These are phyloP conservation scores for Paelopatides confundens DNA, from an alignment of 53 echinoderm and acorn worm species.

Conservation along the genomic window DNA sequence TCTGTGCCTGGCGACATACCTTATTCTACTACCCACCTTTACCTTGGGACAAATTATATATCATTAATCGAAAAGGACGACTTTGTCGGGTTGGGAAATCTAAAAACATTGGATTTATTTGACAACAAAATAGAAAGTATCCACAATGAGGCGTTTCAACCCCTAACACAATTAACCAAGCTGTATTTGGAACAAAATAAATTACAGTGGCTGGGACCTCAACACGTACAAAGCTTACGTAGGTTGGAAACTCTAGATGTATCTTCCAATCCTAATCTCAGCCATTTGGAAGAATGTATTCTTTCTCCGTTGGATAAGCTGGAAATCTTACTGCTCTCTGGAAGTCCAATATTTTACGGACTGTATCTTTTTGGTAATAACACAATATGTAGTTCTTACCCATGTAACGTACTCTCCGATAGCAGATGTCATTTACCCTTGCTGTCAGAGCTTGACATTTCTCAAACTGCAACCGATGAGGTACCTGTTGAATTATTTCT, in stretches of 20 bases:
- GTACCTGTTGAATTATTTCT: background rate
- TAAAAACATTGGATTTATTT: background rate
- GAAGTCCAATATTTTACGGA: background rate
- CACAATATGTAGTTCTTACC: background rate
- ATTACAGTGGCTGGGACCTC: background rate
- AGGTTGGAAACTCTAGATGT: background rate
- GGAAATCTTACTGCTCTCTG: background rate
- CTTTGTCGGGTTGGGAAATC: background rate
- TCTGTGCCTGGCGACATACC: background rate
- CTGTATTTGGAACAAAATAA: background rate
- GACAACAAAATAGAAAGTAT: background rate
- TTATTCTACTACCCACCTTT: background rate
- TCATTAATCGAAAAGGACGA: background rate
- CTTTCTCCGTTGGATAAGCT: background rate
- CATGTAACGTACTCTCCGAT: background rate
- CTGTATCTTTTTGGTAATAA: slow-evolving; percentile 1
- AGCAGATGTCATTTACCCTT: background rate
- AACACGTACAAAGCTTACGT: background rate
- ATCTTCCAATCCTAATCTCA: background rate
- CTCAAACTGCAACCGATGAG: background rate
- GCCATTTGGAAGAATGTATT: background rate
- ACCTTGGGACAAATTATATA: background rate
- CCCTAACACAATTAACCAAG: background rate
- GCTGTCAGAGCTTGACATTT: background rate
- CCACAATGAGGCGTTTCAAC: background rate